Base-by-base conservation (phyloP, 2,888 invertebrate species). In the Tyria jacobaeae region DNA sequence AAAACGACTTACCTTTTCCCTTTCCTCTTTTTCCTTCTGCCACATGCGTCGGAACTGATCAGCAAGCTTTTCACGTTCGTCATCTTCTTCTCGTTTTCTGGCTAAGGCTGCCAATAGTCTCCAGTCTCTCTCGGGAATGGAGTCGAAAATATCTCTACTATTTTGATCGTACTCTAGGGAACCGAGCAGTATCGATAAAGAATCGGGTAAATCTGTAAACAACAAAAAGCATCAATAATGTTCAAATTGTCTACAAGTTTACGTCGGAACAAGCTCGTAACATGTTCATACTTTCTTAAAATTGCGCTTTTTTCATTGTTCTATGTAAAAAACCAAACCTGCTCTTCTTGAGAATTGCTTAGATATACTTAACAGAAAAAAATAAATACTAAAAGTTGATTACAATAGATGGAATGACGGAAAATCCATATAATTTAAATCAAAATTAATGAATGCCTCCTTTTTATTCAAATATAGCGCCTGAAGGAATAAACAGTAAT, bases 111-210 rank as follows among this genome's bases (percentile, higher is more conserved):
- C 90, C 39, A 95, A 82, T 31, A 95, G 87, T 10, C 90, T 84
- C 86, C 93, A 92, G 64, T 95, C 95, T 27, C 89, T 85, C 73
- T 94, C 94, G 0, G 95, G 94, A 17, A 94, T 90, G 0, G 83
- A 82, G 31, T 83, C 86, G 14, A 89, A 62, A 14, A 88, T 63
- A 21, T 71, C 66, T n/a, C 77, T 69, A 12, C 75, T 77, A 48
- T 63, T 67, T 12, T 71, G 63, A 9, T 89, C 87, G 55, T 84
- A 87, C 60, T 90, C 83, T 15, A 80, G 21, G 0, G 83, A 71
- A 2, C 71, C 61, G 35, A 88, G 65, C 6, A 89, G 69, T 31
- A 87, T 85, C 2, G 90, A 87, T 14, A 84, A 37, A 0, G 85
- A 80, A 50, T 79, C 86, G n/a, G 83, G 76, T 12, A 81, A n/a